Evolutionary conservation across 2,888 invertebrate genomes (phyloP), one percentile per base, ranked within the genome.

Genomic region (Anarsia innoxiella): DNA sequence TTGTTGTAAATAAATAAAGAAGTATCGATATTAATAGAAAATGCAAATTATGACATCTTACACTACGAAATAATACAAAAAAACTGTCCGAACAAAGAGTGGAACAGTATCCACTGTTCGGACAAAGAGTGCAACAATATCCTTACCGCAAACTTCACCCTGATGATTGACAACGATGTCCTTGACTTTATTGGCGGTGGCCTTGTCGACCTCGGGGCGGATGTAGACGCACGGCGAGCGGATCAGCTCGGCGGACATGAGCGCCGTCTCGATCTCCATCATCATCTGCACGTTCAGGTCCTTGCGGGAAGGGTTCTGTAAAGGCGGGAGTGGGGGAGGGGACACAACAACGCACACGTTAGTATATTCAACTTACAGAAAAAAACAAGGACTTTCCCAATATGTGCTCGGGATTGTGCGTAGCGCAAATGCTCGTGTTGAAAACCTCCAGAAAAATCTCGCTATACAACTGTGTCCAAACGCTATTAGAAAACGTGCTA

Each of bases 231-330:
- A 88, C 0, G 97, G 97, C 51, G 92, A 87, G 14, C 89, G 86
- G 56, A 94, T 89, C 49, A 93, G 88, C 69, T 95, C 95, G 37
- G 92, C 93, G 53, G 92, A 91, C 12, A 95, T 87, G 37, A 98
- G 77, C 0, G 93, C 88, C 46, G 95, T 93, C 65, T 96, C 95
- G 39, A 95, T 93, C 45, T 91, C 91, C 85, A 94, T 90, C 72
- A 97, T 93, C 93, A 99, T 93, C 68, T 97, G 97, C 41, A 96
- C 91, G 60, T 96, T 93, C 46, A 95, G 89, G 66, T 98, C 97
- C 77, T 95, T 91, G 23, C 95, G 90, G 1, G 94, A 93, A 1
- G 96, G 94, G 55, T 94, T 95, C 90, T 93, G 87, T 41, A 89
- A 89, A 69, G 41, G 12, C n/a, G 36, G 47, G 48, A 53, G 47